Evolutionary conservation across 2,888 invertebrate species (phyloP).

Genomic region (Athetis lepigone): DNA sequence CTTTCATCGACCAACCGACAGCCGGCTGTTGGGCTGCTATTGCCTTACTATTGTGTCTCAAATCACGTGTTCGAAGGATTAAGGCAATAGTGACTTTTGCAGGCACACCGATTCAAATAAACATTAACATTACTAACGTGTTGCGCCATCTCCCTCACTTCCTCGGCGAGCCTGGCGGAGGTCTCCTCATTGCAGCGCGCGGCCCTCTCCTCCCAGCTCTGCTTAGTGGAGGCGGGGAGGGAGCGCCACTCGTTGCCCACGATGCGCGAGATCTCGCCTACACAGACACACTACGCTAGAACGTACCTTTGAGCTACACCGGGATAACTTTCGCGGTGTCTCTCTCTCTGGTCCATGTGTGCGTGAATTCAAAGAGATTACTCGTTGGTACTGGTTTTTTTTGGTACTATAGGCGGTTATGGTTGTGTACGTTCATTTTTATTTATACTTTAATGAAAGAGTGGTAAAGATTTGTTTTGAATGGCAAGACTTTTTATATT

Average conservation of each 20-base stretch:
- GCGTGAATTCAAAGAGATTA: constrained; percentile 55
- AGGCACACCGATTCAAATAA: too few species aligned
- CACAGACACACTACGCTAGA: constrained; percentile 55
- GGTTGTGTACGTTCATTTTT: constrained; percentile 43
- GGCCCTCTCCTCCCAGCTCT: constrained; percentile 98
- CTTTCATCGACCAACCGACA: too few species aligned
- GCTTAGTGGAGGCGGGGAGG: constrained; percentile 96
- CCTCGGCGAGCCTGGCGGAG: constrained; percentile 91
- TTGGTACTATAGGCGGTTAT: constrained; percentile 30
- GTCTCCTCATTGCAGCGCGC: constrained; percentile 96
- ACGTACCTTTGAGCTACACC: constrained; percentile 61
- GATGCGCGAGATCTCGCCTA: constrained; percentile 93
- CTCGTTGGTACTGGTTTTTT: constrained; percentile 33
- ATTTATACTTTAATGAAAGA: too few species aligned
- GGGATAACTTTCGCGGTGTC: constrained; percentile 48
- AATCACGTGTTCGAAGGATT: too few species aligned
- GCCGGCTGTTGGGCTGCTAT: too few species aligned
- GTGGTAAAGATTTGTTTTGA: not conserved
- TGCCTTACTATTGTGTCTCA: too few species aligned
- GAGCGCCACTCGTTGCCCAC: constrained; percentile 98
- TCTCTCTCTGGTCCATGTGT: constrained; percentile 61
- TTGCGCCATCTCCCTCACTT: constrained; percentile 83
- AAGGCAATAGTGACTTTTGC: too few species aligned
- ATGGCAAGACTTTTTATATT: not conserved
- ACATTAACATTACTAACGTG: constrained; percentile 76